Evolutionary conservation across 2,797 vertebrate genomes (phyloP), one percentile per base, ranked within the genome.

Genomic region (Gymnodraco acuticeps): DNA sequence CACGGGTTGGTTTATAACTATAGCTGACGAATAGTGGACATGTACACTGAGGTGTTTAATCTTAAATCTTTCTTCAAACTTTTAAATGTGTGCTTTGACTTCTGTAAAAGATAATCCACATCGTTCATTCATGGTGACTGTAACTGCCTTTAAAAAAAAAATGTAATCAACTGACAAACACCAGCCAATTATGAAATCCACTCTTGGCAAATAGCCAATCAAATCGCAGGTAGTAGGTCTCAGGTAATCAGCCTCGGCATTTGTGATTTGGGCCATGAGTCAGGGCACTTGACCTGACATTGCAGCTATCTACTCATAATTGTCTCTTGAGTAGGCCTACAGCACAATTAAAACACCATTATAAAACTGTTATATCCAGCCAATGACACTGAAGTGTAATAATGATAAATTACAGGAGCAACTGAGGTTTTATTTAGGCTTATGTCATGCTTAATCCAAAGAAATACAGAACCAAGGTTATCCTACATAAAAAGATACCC

Each of bases 261-360:
- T 16, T 65, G 48, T 42, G 33, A 33, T 33, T 33, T 33, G 33
- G 33, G 33, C 27, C 23, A 27, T 27, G 23, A 50, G 46, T 33
- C 16, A 38, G 27, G 55, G 27, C 27, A 64, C 63, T 65, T 23
- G 63, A 42, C 63, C 52, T 20, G 63, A 52, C 63, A 65, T 20
- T 52, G 27, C 13, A 10, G 48, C 27, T 50, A 50, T 38, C 61
- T 31, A 50, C 46, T 64, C 46, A 50, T 38, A 65, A 20, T 10
- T 3, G 33, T 38, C 19, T 23, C 19, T 52, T 10, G 48, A 65
- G 33, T 38, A 14, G 20, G 20, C 20, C 20, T 20, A 3, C 20
- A 42, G 3, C 46, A 15, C 48, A 52, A 52, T 65, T 65, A 65
- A 65, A 65, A 65, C 33, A 52, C 48, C 13, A 3, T 38, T 65